phyloP scores from a whole-genome alignment of 2,888 invertebrate genomes.

The Himalopsyche tibetana region DNA sequence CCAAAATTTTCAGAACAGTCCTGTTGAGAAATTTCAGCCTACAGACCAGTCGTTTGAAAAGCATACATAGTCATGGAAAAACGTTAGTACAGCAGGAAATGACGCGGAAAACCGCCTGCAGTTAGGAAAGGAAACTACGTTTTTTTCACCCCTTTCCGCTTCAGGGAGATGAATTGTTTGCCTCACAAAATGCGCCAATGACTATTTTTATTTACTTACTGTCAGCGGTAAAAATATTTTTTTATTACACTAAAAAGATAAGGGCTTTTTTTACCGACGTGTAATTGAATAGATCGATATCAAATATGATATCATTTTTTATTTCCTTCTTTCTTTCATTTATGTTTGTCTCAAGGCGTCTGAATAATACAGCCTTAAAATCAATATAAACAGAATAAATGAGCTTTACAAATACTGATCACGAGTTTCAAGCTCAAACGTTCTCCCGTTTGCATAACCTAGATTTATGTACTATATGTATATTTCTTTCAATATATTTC shows the following conservation, averaged over 20 bases:
- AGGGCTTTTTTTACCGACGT: background rate
- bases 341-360: no score
- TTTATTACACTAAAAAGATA: background rate
- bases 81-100: background rate
- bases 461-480: no score
- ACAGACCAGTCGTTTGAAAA: background rate
- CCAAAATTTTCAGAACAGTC: background rate
- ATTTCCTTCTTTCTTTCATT: no score
- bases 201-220: background rate
- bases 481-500: no score
- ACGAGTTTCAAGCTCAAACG: no score
- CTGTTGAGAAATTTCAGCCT: background rate
- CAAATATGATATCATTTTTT: no score
- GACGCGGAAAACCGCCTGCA: conserved; percentile 26
- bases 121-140: background rate
- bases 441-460: no score
- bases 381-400: no score
- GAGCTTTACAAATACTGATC: no score
- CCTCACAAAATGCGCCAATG: background rate
- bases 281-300: background rate
- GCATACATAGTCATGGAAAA: background rate
- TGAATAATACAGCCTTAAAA: no score
- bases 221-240: background rate
- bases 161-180: background rate
- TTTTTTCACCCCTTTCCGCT: background rate